Evolutionary conservation across 2,113 vertebrate genomes (phyloP).

Genomic region (Potamarius usumacintae): DNA sequence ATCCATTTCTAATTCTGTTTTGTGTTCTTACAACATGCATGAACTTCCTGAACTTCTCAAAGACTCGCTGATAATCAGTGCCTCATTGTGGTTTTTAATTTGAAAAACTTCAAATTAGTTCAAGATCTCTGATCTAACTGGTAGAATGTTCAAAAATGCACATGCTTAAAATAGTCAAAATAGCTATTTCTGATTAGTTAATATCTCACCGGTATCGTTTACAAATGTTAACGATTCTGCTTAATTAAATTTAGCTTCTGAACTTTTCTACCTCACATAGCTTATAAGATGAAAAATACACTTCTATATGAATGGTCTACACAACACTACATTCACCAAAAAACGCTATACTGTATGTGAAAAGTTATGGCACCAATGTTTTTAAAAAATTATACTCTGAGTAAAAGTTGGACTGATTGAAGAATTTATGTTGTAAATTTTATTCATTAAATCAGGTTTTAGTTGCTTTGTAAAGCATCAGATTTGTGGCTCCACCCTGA

Average conservation of each 20-base stretch:
- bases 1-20: background rate
- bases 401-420: background rate
- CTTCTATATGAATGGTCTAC: background rate
- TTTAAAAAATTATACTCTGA: background rate
- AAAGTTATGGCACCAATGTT: background rate
- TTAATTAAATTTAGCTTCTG: constrained; percentile 1
- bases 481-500: background rate
- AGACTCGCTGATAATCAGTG: background rate
- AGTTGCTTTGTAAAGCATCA: background rate
- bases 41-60: background rate
- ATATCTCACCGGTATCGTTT: background rate
- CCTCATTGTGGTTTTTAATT: background rate
- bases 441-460: background rate
- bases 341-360: background rate
- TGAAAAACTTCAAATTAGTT: background rate
- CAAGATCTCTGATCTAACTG: background rate
- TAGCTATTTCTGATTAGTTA: background rate
- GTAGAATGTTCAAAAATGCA: background rate
- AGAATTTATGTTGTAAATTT: background rate
- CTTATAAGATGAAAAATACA: background rate
- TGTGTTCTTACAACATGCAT: background rate
- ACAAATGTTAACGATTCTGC: background rate
- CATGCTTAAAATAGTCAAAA: background rate
- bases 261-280: constrained; percentile 3
- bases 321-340: background rate